These are phyloP conservation scores for Trididemnum miniatum DNA, from an alignment of 23 tunicate species.

Conservation along the genomic window DNA sequence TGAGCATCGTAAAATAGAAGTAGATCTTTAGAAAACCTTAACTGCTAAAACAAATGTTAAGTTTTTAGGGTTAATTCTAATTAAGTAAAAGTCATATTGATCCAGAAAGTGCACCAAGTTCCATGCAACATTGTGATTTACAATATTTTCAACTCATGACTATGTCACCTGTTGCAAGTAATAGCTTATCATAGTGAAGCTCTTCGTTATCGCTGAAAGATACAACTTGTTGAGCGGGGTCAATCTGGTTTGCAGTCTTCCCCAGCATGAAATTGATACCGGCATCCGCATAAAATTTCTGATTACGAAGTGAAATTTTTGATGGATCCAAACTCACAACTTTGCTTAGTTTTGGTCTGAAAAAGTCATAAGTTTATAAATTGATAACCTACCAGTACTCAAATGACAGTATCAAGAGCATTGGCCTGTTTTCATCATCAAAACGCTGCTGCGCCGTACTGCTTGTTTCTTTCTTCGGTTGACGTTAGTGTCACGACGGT, in stretches of 20 bases:
- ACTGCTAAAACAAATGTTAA: too few species aligned
- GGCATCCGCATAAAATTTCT: conserved; percentile 60
- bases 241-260: conserved; percentile 41
- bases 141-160: neutral
- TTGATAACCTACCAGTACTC: neutral
- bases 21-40: too few species aligned
- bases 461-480: too few species aligned
- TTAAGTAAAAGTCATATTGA: too few species aligned
- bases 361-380: too few species aligned
- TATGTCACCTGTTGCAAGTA: conserved; percentile 70
- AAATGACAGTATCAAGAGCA: neutral
- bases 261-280: conserved; percentile 42
- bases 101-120: too few species aligned
- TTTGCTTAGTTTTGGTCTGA: conserved; percentile 86
- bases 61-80: too few species aligned
- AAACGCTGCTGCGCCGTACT: neutral
- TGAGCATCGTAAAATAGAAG: neutral
- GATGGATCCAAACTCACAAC: conserved; percentile 55
- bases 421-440: neutral
- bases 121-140: neutral
- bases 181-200: conserved; percentile 57
- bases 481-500: too few species aligned
- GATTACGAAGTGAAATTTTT: conserved; percentile 50
- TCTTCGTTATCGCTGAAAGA: conserved; percentile 45
- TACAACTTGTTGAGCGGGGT: conserved; percentile 54